Evolutionary conservation across 2,797 vertebrate species (phyloP).

Genomic region (Hydrolagus colliei): DNA sequence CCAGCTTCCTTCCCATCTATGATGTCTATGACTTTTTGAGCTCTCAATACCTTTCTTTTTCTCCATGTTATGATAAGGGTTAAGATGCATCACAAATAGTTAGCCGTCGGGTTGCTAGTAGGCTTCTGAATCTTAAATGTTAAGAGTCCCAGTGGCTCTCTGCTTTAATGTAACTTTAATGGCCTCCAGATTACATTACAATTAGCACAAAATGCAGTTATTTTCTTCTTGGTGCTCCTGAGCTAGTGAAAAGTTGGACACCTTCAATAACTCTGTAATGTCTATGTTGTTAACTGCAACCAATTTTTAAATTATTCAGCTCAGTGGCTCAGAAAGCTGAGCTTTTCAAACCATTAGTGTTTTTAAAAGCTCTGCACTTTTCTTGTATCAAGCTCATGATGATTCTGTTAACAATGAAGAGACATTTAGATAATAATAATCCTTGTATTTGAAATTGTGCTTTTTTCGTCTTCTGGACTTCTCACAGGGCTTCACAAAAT

Average conservation of each 20-base stretch:
- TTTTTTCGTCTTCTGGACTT: too few relatives aligned
- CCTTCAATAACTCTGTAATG: too few relatives aligned
- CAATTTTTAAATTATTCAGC: not conserved
- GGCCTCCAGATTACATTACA: not conserved
- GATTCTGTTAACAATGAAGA: not conserved
- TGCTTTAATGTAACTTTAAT: constrained; percentile 1
- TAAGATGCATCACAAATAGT: too few relatives aligned
- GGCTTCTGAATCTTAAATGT: too few relatives aligned
- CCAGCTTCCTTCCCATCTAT: too few relatives aligned
- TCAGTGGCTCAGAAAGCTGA: constrained; percentile 22
- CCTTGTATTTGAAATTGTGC: too few relatives aligned
- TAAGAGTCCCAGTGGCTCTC: too few relatives aligned
- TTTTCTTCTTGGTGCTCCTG: constrained; percentile 1
- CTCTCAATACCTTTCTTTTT: too few relatives aligned
- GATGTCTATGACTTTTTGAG: too few relatives aligned
- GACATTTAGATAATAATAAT: not conserved
- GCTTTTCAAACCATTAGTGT: constrained; percentile 16
- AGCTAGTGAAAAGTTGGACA: not conserved
- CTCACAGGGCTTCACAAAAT: too few relatives aligned
- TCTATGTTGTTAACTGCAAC: not conserved
- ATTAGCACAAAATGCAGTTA: not conserved
- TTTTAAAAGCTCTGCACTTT: not conserved
- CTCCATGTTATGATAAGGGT: too few relatives aligned
- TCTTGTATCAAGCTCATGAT: not conserved
- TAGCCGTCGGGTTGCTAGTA: too few relatives aligned